Percentiles rank a stretch among this genome's conserved stretches.
Evolutionary conservation across 2,888 invertebrate species (phyloP).

Genomic region (Lottia scabra): DNA sequence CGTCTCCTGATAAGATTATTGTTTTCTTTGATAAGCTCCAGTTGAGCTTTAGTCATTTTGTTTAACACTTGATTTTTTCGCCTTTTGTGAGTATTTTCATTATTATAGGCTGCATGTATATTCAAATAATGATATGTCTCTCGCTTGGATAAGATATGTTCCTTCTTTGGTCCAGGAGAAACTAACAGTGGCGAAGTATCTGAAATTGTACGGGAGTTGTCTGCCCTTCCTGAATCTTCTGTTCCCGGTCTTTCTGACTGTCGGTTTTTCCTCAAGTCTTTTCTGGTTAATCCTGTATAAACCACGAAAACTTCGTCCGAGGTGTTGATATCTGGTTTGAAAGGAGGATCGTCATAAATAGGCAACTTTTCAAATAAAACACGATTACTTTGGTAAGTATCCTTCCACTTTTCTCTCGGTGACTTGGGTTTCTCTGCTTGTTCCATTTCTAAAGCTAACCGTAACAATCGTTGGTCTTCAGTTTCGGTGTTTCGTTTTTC

Average conservation of each 20-base stretch:
- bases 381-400: background rate
- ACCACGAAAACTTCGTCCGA: background rate
- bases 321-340: background rate
- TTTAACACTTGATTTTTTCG: conserved; percentile 47
- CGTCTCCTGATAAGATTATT: background rate
- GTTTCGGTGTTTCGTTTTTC: conserved; percentile 15
- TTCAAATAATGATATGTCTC: conserved; percentile 45
- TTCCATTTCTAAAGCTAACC: conserved; percentile 35
- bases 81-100: conserved; percentile 28
- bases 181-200: background rate
- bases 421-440: conserved; percentile 19
- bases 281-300: background rate
- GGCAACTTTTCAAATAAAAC: conserved; percentile 25
- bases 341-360: conserved; percentile 4
- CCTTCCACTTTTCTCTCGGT: background rate
- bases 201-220: background rate
- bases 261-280: background rate
- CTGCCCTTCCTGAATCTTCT: background rate
- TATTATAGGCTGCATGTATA: conserved; percentile 40
- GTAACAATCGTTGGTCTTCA: conserved; percentile 36
- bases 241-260: background rate
- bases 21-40: conserved; percentile 17
- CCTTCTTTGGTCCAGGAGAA: background rate
- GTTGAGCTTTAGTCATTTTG: conserved; percentile 43
- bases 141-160: conserved; percentile 36